Conservation (phyloP, 2,113 vertebrate genomes). For the Pomatorhinus ruficollis region DNA sequence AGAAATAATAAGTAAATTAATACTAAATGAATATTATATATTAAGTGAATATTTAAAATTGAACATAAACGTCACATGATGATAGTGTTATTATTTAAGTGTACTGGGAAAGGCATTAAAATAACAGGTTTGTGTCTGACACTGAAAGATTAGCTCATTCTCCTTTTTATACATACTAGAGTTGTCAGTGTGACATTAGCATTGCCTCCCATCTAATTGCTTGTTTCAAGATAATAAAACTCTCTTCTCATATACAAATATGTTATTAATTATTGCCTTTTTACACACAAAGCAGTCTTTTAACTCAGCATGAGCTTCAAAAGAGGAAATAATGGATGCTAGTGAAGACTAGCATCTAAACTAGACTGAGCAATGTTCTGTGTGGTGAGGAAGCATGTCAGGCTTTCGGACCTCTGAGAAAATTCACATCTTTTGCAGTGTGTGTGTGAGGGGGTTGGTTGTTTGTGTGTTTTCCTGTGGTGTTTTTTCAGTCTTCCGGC, state of each 20-base stretch:
- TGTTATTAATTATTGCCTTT: slow-evolving; percentile 5
- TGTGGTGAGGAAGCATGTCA: neutral
- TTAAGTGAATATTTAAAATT: neutral
- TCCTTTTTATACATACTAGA: neutral
- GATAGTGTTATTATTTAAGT: neutral
- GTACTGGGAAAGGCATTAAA: neutral
- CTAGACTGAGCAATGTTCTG: neutral
- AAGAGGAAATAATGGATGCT: neutral
- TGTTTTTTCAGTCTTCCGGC: neutral
- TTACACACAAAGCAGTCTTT: neutral
- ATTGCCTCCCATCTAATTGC: neutral
- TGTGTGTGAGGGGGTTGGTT: neutral
- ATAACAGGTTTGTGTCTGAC: neutral
- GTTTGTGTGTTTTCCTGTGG: neutral
- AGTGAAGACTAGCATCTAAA: neutral
- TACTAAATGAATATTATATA: neutral
- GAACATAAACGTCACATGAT: neutral
- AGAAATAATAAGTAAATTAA: neutral
- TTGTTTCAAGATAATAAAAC: slow-evolving; percentile 3
- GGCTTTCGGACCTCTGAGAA: neutral
- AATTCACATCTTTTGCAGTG: neutral
- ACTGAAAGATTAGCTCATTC: neutral
- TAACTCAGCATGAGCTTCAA: neutral
- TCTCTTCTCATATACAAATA: neutral
- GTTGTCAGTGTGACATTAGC: neutral